Evolutionary conservation across 2,888 invertebrate genomes (phyloP).

Genomic region (Coecobrya sp.): DNA sequence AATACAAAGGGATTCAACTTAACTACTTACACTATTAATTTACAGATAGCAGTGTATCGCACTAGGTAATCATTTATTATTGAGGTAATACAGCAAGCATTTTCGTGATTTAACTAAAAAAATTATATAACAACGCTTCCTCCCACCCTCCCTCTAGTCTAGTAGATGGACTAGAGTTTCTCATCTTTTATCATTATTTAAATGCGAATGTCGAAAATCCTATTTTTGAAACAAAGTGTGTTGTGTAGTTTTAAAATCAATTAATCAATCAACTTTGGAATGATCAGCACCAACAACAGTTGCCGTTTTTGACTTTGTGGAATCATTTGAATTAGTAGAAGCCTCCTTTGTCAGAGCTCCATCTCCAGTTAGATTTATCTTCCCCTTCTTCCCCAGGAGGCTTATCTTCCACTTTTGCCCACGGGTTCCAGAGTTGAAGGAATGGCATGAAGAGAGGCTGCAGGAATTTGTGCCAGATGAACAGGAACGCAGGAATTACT

Average conservation of each 20-base stretch:
- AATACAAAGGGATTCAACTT: too few species aligned
- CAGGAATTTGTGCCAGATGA: conserved; percentile 94
- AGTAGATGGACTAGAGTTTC: not conserved
- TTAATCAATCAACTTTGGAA: conserved; percentile 51
- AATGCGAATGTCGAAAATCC: not conserved
- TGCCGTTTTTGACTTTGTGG: not conserved
- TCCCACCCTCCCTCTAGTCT: not conserved
- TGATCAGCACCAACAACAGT: not conserved
- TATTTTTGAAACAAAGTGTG: not conserved
- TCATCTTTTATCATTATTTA: not conserved
- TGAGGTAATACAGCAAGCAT: too few species aligned
- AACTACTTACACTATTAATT: too few species aligned
- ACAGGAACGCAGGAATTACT: conserved; percentile 93
- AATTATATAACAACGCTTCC: too few species aligned
- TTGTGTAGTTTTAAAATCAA: too few species aligned
- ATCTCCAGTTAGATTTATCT: conserved; percentile 52
- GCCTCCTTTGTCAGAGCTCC: not conserved
- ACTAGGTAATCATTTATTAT: too few species aligned
- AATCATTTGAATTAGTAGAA: not conserved
- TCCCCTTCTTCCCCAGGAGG: conserved; percentile 89
- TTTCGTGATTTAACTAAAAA: too few species aligned
- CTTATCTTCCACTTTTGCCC: conserved; percentile 90
- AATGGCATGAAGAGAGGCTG: conserved; percentile 95
- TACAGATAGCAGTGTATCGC: too few species aligned
- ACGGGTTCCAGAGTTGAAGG: conserved; percentile 94